These are phyloP conservation scores for Pecten maximus DNA, from an alignment of 2,888 invertebrate genomes.

Conservation along the genomic window DNA sequence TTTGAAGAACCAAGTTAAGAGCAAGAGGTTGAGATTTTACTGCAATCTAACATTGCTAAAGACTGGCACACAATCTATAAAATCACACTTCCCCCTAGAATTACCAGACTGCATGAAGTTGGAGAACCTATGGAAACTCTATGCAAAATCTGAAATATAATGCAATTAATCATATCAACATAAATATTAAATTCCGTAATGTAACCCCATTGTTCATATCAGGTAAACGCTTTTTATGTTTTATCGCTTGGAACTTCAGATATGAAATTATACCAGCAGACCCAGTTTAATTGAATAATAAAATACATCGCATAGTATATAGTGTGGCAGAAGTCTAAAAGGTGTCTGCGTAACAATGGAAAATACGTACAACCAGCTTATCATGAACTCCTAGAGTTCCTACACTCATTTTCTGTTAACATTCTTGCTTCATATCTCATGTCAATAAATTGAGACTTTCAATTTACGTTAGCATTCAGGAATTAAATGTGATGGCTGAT, in stretches of 20 bases:
- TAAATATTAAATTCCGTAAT: neutral
- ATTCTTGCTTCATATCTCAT: neutral
- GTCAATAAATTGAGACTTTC: neutral
- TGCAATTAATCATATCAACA: neutral
- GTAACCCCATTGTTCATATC: neutral
- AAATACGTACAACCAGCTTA: neutral
- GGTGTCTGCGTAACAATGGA: neutral
- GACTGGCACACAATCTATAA: neutral
- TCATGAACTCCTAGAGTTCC: neutral
- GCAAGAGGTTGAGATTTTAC: no score
- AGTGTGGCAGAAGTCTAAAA: neutral
- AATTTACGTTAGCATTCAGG: neutral
- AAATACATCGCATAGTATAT: neutral
- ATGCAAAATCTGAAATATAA: neutral
- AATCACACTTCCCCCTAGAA: neutral
- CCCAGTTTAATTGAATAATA: neutral
- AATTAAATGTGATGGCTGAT: neutral
- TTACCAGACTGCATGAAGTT: neutral
- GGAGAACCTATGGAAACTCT: neutral
- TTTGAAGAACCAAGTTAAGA: no score
- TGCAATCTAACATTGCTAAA: neutral
- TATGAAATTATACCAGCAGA: neutral
- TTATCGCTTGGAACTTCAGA: neutral
- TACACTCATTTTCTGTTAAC: neutral
- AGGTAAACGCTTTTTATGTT: neutral